phyloP scores from a whole-genome alignment of 2,113 vertebrate species.

The Ameiurus melas region DNA sequence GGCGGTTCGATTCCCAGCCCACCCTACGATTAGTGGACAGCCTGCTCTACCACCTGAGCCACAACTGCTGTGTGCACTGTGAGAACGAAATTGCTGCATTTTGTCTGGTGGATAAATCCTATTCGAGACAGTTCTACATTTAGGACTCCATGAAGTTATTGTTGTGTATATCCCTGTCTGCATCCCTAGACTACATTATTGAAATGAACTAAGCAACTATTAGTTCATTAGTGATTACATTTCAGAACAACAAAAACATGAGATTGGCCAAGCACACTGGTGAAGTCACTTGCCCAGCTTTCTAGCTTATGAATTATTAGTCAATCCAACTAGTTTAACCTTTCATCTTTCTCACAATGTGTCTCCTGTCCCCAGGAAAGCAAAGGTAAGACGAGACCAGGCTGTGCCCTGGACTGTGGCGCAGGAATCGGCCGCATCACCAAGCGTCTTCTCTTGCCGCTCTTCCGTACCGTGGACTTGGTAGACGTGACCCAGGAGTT shows the following conservation, averaged over 20 bases:
- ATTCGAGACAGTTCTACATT: background rate
- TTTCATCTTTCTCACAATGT: background rate
- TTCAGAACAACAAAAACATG: background rate
- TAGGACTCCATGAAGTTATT: background rate
- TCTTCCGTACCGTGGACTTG: constrained; percentile 89
- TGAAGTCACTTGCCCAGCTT: background rate
- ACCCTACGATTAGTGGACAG: too few species aligned
- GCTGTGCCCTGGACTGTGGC: constrained; percentile 89
- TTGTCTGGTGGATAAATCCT: too few species aligned
- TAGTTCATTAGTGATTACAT: too few species aligned
- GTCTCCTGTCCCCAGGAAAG: constrained; percentile 74
- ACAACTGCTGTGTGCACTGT: background rate
- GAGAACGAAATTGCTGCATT: background rate
- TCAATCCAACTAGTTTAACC: background rate
- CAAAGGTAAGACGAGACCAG: constrained; percentile 76
- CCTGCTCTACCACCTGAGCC: too few species aligned
- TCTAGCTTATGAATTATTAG: background rate
- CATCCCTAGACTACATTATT: background rate
- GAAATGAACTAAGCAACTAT: background rate
- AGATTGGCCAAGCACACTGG: background rate
- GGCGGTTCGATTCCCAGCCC: too few species aligned
- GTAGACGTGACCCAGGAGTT: constrained; percentile 94
- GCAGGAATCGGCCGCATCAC: constrained; percentile 94
- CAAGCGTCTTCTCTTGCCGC: constrained; percentile 88
- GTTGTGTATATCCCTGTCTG: background rate